Percentiles rank a stretch among this genome's conserved stretches.
Conservation (phyloP, 2,797 vertebrate species). For the Sandelia bainsii region DNA sequence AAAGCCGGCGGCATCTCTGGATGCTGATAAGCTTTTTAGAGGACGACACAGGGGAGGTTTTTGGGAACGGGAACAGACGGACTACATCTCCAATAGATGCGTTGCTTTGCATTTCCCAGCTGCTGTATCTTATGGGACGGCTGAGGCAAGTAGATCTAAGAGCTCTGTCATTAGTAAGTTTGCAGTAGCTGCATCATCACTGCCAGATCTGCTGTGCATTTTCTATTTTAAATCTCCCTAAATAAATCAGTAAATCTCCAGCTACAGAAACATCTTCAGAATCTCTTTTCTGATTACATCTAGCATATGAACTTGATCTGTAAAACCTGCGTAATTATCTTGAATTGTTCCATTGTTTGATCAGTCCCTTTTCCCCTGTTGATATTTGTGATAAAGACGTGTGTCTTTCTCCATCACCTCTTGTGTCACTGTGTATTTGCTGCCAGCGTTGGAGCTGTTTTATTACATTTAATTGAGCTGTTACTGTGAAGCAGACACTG, state of each 20-base stretch:
- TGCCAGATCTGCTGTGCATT: slow-evolving; percentile 36
- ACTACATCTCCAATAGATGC: slow-evolving; percentile 52
- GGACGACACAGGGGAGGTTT: slow-evolving; percentile 48
- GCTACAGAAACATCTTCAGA: slow-evolving; percentile 14
- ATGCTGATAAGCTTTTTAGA: slow-evolving; percentile 67
- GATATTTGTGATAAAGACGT: slow-evolving; percentile 14
- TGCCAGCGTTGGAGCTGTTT: no score
- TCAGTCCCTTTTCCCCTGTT: background rate
- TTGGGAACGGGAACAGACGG: slow-evolving; percentile 58
- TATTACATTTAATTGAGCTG: background rate
- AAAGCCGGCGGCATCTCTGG: slow-evolving; percentile 62
- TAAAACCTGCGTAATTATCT: background rate
- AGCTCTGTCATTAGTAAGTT: slow-evolving; percentile 43
- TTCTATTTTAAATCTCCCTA: slow-evolving; percentile 43
- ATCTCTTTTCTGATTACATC: slow-evolving; percentile 32
- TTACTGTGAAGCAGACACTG: background rate
- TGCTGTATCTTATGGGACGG: slow-evolving; percentile 46
- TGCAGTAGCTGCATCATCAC: slow-evolving; percentile 38
- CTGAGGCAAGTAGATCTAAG: slow-evolving; percentile 54
- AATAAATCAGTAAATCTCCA: slow-evolving; percentile 47
- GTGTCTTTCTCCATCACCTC: background rate
- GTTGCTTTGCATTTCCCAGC: slow-evolving; percentile 52
- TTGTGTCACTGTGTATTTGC: background rate
- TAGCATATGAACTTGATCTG: slow-evolving; percentile 18
- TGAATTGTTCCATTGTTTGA: slow-evolving; percentile 11